phyloP scores from a whole-genome alignment of 2,888 invertebrate species.

The Latrodectus elegans region DNA sequence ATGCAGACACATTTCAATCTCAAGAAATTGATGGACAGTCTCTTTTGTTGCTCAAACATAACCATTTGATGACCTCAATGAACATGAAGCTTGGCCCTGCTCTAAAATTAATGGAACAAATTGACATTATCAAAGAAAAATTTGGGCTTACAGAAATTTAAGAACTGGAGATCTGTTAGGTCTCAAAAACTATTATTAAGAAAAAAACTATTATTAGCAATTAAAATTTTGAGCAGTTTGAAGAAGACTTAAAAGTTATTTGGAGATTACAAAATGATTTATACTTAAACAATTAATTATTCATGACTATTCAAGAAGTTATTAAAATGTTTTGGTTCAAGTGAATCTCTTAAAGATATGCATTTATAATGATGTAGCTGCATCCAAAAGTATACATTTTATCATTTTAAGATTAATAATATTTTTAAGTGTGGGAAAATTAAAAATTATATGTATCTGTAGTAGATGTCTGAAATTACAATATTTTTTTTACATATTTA shows the following conservation, averaged over 20 bases:
- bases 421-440: no score
- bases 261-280: neutral
- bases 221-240: neutral
- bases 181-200: no score
- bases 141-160: neutral
- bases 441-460: no score
- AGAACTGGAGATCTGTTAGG: neutral
- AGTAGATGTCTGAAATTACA: no score
- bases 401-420: no score
- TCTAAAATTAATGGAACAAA: conserved; percentile 93
- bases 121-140: conserved; percentile 75
- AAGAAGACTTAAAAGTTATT: no score
- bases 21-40: conserved; percentile 98
- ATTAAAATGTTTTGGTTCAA: no score
- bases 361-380: no score
- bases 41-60: conserved; percentile 90
- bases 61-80: conserved; percentile 94
- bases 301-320: neutral
- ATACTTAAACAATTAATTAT: neutral
- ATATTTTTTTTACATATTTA: no score
- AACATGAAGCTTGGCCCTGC: conserved; percentile 97
- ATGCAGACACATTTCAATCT: conserved; percentile 93
- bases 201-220: no score
- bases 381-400: no score
- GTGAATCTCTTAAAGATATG: no score